Base-by-base conservation (phyloP, 2,797 vertebrate species). In the Hoplostethus atlanticus region DNA sequence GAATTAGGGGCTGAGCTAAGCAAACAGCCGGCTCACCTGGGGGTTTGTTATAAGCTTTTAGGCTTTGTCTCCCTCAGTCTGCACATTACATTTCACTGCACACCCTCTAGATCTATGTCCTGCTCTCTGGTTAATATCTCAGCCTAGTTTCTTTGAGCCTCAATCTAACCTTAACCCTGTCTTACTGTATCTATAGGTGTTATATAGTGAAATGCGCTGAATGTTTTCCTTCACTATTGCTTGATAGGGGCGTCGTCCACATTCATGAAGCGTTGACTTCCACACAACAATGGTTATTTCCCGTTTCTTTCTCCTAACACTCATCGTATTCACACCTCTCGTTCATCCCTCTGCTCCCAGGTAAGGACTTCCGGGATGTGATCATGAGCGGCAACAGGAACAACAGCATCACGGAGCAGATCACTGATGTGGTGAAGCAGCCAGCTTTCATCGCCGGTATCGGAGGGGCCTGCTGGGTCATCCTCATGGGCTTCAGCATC, bases 401-500 rank as follows among this genome's bases (percentile, higher is more conserved):
- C 89, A 99, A 99, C 94, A 99, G 98, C 94, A 99, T 99, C 93
- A 98, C 97, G 1, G 98, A 99, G 75, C 98, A 99, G 94, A 99
- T 99, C 92, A 98, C 97, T 0, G 98, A 99, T 67, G 98, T 99
- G 88, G 98, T 99, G 82, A 99, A 99, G 89, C 98, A 99, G 86
- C 98, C 98, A 28, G 98, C 98, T 67, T 99, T 99, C 83, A 99
- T 99, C 64, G 98, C 98, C 6, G 98, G 98, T 53, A 99, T 99
- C 1, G 98, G 98, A 77, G 98, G 98, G 16, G 98, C 98, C 25
- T 99, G 98, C 88, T 99, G 98, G 98, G 97, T 99, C 88, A 99
- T 99, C 89, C 94, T 99, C 81, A 99, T 99, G 98, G 98, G 98
- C 68, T 99, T 99, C 94, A 99, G 98, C 94, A 98, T 99, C 93